Base-by-base conservation (phyloP, 2,113 vertebrate genomes). In the Brienomyrus longianalis region DNA sequence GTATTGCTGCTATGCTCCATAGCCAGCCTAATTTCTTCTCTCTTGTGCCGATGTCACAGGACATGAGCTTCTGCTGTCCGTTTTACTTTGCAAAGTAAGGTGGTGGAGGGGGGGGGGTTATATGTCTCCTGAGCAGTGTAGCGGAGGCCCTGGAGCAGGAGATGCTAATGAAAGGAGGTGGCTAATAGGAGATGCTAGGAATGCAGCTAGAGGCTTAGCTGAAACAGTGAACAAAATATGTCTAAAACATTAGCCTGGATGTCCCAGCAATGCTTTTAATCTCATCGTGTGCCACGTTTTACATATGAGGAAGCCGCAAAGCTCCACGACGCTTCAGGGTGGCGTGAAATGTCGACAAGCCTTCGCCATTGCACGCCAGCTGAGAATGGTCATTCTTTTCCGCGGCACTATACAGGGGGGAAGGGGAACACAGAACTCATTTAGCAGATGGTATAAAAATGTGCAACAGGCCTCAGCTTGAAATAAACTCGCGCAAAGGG, bases 181-280 rank as follows among this genome's bases (percentile, higher is more conserved):
- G 35, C 74, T 80, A 80, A 43, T 7, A 35, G 15, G 74, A 80
- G 70, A 77, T 77, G 70, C 31, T 77, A 39, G 13, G 27, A 35
- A 85, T 27, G 43, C 83, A 43, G 21, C 21, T 50, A 15, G 23
- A 23, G 0, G 47, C 47, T 50, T 51, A 85, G 86, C 77, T 91
- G 59, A 85, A 87, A 90, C 90, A 89, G 11, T 19, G 31, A 66
- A 51, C 27, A 87, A 70, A 35, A 54, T 50, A 86, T 17, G 11
- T 23, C 66, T 91, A 93, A 89, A 87, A 80, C 70, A 91, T 62
- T 45, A 86, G 2, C 62, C 92, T 39, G 54, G 77, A 59, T 23
- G 15, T 91, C 92, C 91, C 92, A 90, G 91, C 90, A 7, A 43
- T 43, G 35, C 91, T 87, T 89, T 90, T 91, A 91, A 91, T 89